Conservation (phyloP, 2,888 invertebrate genomes). For the Tenthredo amoena region DNA sequence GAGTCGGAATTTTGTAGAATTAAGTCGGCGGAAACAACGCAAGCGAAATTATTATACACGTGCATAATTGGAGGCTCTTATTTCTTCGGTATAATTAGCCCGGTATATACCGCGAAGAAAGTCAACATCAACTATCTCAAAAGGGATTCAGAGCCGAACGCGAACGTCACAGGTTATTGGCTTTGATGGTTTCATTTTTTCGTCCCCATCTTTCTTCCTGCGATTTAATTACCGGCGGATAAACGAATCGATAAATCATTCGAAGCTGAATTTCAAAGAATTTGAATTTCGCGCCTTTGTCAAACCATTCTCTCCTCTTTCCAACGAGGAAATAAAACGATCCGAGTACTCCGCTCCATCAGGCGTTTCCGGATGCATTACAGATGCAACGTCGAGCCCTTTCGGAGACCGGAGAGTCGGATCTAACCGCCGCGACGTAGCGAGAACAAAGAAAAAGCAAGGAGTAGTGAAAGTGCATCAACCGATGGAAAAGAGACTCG, state of each 20-base stretch:
- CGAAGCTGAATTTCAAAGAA: not conserved
- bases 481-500: not conserved
- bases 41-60: constrained; percentile 27
- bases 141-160: constrained; percentile 74
- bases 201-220: not conserved
- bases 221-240: not conserved
- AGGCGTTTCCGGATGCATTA: constrained; percentile 9
- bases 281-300: not conserved
- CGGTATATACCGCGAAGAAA: constrained; percentile 57
- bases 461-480: not conserved
- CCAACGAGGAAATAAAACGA: not conserved
- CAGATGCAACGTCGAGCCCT: not conserved
- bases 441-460: not conserved
- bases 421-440: not conserved
- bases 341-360: not conserved
- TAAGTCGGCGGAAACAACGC: constrained; percentile 5
- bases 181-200: constrained; percentile 53
- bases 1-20: not conserved
- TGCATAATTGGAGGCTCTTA: constrained; percentile 20
- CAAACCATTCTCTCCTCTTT: not conserved
- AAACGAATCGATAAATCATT: not conserved
- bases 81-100: constrained; percentile 40
- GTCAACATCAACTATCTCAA: constrained; percentile 59
- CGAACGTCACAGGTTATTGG: constrained; percentile 69
- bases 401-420: not conserved